Evolutionary conservation across 2,113 vertebrate genomes (phyloP).

Genomic region (Chaetops frenatus): DNA sequence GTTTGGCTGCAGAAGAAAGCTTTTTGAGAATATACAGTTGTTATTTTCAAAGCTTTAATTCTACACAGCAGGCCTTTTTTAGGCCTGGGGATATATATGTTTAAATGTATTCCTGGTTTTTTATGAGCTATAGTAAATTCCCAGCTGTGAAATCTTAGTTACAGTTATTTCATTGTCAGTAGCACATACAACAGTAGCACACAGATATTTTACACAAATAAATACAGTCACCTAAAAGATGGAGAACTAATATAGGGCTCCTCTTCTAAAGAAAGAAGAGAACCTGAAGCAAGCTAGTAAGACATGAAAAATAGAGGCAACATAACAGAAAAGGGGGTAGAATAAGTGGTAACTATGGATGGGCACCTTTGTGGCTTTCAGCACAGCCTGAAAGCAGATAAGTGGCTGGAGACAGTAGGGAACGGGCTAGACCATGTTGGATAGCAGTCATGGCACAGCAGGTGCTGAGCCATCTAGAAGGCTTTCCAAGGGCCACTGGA

Average conservation of each 20-base stretch:
- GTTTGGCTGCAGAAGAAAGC: not conserved
- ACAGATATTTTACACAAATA: not conserved
- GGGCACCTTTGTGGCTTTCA: not conserved
- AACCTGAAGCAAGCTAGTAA: not conserved
- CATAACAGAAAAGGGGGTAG: not conserved
- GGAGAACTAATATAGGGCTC: not conserved
- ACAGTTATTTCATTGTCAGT: not conserved
- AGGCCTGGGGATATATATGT: not conserved
- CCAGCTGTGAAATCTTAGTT: not conserved
- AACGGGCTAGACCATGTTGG: accelerated
- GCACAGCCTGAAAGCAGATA: not conserved
- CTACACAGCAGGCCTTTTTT: not conserved
- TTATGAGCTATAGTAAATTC: not conserved
- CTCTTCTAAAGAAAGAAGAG: not conserved
- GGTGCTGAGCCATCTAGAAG: not conserved
- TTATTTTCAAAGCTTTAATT: not conserved
- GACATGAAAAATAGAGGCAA: not conserved
- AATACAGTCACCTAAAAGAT: not conserved
- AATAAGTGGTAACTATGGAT: not conserved
- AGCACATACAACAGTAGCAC: not conserved
- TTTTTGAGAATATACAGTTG: not conserved
- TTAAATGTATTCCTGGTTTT: not conserved
- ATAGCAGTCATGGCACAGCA: not conserved
- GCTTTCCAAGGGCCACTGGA: not conserved
- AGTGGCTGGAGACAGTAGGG: not conserved